Conservation (phyloP, 2,888 invertebrate species). For the Dinocampus coccinellae region DNA sequence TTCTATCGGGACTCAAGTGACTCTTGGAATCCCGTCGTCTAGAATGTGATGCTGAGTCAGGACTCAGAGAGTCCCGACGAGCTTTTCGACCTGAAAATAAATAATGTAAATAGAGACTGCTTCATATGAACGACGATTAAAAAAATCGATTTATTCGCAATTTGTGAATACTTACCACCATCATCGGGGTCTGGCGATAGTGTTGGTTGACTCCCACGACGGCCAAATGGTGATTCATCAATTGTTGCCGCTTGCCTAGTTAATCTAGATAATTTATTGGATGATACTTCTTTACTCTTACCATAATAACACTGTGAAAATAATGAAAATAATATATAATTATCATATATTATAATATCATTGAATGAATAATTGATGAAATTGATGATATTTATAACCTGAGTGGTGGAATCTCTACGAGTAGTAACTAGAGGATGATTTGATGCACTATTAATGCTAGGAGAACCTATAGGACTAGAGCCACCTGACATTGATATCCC, state of each 20-base stretch:
- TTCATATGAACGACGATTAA: neutral
- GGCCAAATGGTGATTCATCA: constrained; percentile 85
- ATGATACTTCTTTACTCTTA: constrained; percentile 63
- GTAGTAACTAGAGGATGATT: constrained; percentile 72
- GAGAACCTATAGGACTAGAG: constrained; percentile 66
- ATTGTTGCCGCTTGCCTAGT: constrained; percentile 91
- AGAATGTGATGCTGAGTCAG: constrained; percentile 84
- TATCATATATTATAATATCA: too few species aligned
- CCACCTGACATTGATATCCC: constrained; percentile 72
- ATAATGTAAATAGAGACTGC: neutral
- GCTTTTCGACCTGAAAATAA: constrained; percentile 75
- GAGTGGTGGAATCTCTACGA: constrained; percentile 87
- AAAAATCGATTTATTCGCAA: neutral
- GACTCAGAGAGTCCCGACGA: constrained; percentile 88
- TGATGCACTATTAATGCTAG: constrained; percentile 69
- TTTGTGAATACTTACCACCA: constrained; percentile 54
- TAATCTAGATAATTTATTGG: constrained; percentile 75
- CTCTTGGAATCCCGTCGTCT: constrained; percentile 82
- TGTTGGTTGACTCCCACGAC: constrained; percentile 86
- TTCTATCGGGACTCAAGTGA: constrained; percentile 84
- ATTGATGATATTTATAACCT: constrained; percentile 76
- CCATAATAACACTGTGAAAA: constrained; percentile 61
- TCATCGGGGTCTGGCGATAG: constrained; percentile 85
- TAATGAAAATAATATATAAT: constrained; percentile 3
- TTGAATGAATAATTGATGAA: neutral